Evolutionary conservation across 2,113 vertebrate genomes (phyloP).

Genomic region (Aramus guarauna): DNA sequence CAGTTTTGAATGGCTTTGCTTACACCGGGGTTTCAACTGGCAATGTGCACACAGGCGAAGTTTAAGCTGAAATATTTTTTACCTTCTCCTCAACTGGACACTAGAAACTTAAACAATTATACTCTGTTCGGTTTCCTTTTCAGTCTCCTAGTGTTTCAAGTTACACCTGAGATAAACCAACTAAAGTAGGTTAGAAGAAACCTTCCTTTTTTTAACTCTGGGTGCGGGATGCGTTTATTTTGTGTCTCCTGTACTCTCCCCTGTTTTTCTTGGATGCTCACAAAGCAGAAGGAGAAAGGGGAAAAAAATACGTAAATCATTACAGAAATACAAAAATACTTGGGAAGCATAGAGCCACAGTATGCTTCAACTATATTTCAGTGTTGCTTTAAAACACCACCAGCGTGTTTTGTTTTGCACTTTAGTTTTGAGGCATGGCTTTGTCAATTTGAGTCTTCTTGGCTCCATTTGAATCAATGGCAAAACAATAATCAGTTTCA

Average conservation of each 20-base stretch:
- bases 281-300: neutral
- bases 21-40: neutral
- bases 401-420: neutral
- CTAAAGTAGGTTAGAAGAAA: neutral
- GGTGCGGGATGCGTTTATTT: neutral
- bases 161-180: neutral
- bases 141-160: neutral
- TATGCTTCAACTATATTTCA: neutral
- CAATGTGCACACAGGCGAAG: neutral
- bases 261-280: neutral
- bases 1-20: neutral
- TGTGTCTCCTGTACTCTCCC: neutral
- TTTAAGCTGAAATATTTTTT: neutral
- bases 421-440: neutral
- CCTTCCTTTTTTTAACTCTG: neutral
- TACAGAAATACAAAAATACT: neutral
- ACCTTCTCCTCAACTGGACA: neutral
- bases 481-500: constrained; percentile 2
- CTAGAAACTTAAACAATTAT: neutral
- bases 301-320: neutral
- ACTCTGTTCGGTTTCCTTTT: neutral
- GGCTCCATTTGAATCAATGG: constrained; percentile 23
- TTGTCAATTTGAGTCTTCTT: constrained; percentile 25
- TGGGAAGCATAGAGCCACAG: neutral
- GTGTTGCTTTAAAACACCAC: neutral